Base-by-base conservation (phyloP, 23 tunicate species). In the Ascidia mentula region DNA sequence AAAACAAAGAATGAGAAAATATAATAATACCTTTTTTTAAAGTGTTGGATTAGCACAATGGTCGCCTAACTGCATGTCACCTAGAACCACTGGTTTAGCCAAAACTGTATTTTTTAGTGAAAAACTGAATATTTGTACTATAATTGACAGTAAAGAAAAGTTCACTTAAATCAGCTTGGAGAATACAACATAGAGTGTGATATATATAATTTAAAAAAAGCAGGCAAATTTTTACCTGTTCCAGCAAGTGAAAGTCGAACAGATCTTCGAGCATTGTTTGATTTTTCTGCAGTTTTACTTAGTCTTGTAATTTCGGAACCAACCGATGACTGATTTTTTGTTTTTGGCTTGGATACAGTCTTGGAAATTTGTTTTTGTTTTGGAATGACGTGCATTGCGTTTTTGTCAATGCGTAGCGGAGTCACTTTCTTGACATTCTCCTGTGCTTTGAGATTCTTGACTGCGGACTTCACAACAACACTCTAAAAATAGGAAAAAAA, bases 331-430 rank as follows among this genome's bases (percentile, higher is more conserved):
- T 36, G 13, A 24, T 74, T 36, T 32, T 6, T 38, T 6, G 34
- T 31, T 37, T 37, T 36, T 36, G 12, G 40, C 28, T 39, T 74
- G 37, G 45, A 12, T 1, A 39, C 46, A 28, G 78, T 37, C 39
- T 34, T 71, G 6, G 38, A 35, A 4, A 71, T 35, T 12, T 71
- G 75, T 36, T 71, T 40, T 30, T 72, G 40, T 36, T 72, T 73
- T 6, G 78, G 65, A 6, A 81, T 0, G 0, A 81, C 40, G 20
- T 40, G 74, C 78, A 81, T 38, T 1, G 85, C 2, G 31, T 38
- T 70, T 42, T 69, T 78, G 83, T 75, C 72, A 30, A 70, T 59
- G 17, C 65, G 72, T 13, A 71, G 46, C 33, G 77, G 85, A 38
- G 85, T 59, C 31, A 70, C 77, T 71, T 71, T 72, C 39, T 70